Evolutionary conservation across 2,888 invertebrate species (phyloP).

Genomic region (Chironomus riparius): DNA sequence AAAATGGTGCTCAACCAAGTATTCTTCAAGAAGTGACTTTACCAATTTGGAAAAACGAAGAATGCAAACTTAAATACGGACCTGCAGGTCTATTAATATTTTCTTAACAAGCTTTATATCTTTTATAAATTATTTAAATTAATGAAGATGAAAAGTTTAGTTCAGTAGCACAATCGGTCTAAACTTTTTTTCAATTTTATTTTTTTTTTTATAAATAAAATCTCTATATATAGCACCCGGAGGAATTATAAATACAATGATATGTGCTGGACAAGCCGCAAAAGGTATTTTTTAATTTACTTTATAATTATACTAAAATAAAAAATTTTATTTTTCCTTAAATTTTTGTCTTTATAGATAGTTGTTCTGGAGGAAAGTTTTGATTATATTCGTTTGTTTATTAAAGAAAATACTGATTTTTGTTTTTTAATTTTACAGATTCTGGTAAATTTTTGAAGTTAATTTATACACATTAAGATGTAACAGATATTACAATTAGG

Average conservation of each 20-base stretch:
- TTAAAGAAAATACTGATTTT: no score
- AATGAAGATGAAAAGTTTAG: no score
- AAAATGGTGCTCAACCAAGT: conserved; percentile 74
- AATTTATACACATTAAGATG: background rate
- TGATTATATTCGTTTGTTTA: no score
- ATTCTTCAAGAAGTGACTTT: conserved; percentile 75
- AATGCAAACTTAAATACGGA: conserved; percentile 73
- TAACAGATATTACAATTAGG: background rate
- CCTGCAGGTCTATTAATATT: conserved; percentile 49
- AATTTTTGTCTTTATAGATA: background rate
- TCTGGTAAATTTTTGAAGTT: background rate
- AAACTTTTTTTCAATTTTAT: no score
- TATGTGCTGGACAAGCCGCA: conserved; percentile 75
- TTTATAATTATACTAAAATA: conserved; percentile 38
- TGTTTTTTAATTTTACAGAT: background rate
- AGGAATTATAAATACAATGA: conserved; percentile 78
- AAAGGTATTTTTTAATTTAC: conserved; percentile 63
- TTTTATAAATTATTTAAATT: no score
- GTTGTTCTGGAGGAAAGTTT: conserved; percentile 2
- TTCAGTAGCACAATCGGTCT: no score
- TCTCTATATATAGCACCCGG: no score
- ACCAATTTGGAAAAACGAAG: conserved; percentile 70
- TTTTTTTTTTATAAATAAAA: no score
- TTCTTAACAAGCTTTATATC: no score
- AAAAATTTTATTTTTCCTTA: background rate